A percentile compares a stretch with the other conserved stretches of the same genome.
These are phyloP conservation scores for Myiopsitta monachus DNA, from an alignment of 2,113 vertebrate genomes.

Conservation along the genomic window DNA sequence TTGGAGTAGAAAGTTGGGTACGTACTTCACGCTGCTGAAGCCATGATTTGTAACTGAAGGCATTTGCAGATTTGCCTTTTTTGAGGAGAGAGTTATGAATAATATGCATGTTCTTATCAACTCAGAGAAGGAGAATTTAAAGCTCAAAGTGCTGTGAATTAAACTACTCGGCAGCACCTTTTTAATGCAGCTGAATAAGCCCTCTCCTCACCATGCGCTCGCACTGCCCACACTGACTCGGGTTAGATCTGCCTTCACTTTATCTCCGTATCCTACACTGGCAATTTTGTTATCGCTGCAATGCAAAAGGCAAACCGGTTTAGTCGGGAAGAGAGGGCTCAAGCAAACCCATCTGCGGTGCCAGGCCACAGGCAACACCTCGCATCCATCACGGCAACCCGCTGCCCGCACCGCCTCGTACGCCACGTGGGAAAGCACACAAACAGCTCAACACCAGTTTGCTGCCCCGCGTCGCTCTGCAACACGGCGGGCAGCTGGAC, in stretches of 20 bases:
- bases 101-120: not conserved
- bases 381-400: not conserved
- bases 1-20: not conserved
- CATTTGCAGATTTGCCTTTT: not conserved
- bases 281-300: not conserved
- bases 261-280: not conserved
- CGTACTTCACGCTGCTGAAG: not conserved
- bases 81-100: not conserved
- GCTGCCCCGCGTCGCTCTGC: not conserved
- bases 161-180: not conserved
- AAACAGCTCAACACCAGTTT: accelerated
- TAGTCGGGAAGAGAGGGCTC: not conserved
- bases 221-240: not conserved
- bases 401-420: not conserved
- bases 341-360: accelerated
- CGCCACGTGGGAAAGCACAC: not conserved
- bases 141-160: constrained; percentile 25
- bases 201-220: not conserved
- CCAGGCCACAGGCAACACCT: not conserved
- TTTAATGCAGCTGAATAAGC: not conserved
- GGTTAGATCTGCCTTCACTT: not conserved
- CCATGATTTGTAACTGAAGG: not conserved
- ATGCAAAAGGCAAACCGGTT: not conserved
- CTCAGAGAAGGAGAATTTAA: not conserved
- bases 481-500: accelerated